These are phyloP conservation scores for Tenthredo livida DNA, from an alignment of 2,888 invertebrate species.

Conservation along the genomic window DNA sequence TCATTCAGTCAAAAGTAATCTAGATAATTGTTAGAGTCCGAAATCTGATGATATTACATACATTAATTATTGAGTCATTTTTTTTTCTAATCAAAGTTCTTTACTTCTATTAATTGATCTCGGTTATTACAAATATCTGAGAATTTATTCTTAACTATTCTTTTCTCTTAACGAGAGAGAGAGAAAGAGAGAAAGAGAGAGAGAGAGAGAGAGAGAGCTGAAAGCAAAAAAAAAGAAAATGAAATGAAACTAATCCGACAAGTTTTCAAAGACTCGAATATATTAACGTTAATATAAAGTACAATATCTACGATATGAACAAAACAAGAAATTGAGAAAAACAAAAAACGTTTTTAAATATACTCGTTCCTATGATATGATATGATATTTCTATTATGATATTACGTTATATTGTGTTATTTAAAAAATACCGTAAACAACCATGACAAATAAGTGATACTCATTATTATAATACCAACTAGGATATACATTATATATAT, in stretches of 20 bases:
- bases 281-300: background rate
- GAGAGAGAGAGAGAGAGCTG: background rate
- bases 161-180: background rate
- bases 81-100: background rate
- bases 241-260: background rate
- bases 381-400: constrained; percentile 13
- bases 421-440: background rate
- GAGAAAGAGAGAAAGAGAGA: background rate
- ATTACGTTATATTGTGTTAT: background rate
- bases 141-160: too few species aligned
- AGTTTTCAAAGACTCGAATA: background rate
- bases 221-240: background rate
- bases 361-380: background rate
- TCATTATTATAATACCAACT: background rate
- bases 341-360: background rate
- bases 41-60: background rate
- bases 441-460: constrained; percentile 34
- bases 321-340: background rate
- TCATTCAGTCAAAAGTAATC: background rate
- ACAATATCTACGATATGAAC: background rate
- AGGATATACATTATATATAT: too few species aligned
- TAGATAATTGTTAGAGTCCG: too few species aligned
- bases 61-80: background rate
- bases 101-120: background rate
- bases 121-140: background rate